Base-by-base conservation (phyloP, 2,888 invertebrate species). In the Euphydryas editha region DNA sequence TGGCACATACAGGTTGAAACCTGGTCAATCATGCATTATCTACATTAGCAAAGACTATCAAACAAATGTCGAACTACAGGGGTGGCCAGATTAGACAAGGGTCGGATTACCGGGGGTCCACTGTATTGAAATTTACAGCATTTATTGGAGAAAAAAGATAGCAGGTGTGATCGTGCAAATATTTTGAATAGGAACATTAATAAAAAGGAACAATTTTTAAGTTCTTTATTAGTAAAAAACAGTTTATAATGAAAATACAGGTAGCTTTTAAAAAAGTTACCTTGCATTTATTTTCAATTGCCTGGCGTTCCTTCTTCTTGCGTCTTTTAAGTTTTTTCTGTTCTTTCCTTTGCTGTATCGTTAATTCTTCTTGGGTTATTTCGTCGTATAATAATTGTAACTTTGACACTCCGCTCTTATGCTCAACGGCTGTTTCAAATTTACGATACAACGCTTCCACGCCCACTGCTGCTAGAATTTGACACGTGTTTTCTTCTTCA, bases 401-500 rank as follows among this genome's bases (percentile, higher is more conserved):
- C 82, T 98, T 97, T 51, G 97, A 96, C 24, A 97, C 96, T 30
- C 97, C 97, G 80, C 96, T 96, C 85, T 98, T 98, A 71, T 95
- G 94, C 87, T 98, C 98, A 36, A 98, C 96, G 5, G 97, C 97
- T 76, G 96, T 96, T 94, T 97, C 97, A 87, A 98, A 98, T 87
- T 96, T 98, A 75, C 97, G 95, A 80, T 96, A 96, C 15, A 98
- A 92, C 6, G 98, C 97, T 81, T 98, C 97, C 0, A 98, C 95
- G 0, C 96, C 96, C 7, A 97, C 96, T 54, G 97, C 98, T 61
- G 98, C 97, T 70, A 98, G 95, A 60, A 98, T 96, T 87, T 97
- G 97, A 90, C 98, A 98, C n/a, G 98, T 97, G 81, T 97, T 96
- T 85, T 98, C 98, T 82, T 98, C 98, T 83, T 98, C 98, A 65